Evolutionary conservation across 2,113 vertebrate species (phyloP), one percentile per base, ranked within the genome.

Genomic region (Lepus europaeus): DNA sequence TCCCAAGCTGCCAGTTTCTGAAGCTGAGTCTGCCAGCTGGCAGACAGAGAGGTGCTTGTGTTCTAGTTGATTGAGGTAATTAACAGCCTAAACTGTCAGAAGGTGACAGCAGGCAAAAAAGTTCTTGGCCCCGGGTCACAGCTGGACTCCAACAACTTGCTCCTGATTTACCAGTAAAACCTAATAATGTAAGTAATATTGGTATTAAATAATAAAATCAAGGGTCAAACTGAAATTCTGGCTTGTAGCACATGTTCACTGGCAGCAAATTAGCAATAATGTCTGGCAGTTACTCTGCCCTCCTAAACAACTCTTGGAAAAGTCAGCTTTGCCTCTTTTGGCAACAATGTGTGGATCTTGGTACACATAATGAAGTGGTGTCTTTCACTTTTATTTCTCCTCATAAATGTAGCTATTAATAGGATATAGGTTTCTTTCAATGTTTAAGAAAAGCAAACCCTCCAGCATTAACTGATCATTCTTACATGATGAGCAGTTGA

Each of bases 31-130:
- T 97, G 98, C 98, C 98, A 99, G 98, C 98, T 98, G 98, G 98
- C 98, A 98, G 98, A 98, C 98, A 98, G 97, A 98, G 98, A 98
- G 98, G 97, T 98, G 98, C 98, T 99, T 98, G 98, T 98, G 95
- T 94, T 98, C 95, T 93, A 76, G 96, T 97, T 97, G 98, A 98
- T 98, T 97, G 98, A 98, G 97, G 97, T 98, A 98, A 98, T 99
- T 98, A 99, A 99, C 97, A 98, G 98, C 95, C 98, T 77, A 12
- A 97, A 98, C 98, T 98, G 97, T 98, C 98, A 98, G 97, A 97
- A 98, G 98, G 98, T 98, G 98, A 99, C 97, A 98, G 98, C 98
- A 96, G 95, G 97, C 98, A 98, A 97, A 98, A 45, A 98, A 98
- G 97, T 98, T 97, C 97, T 97, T 98, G 98, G 97, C 98, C 98